A percentile compares a stretch with the other conserved stretches of the same genome.
Evolutionary conservation across 2,797 vertebrate genomes (phyloP).

Genomic region (Triplophysa bombifrons): DNA sequence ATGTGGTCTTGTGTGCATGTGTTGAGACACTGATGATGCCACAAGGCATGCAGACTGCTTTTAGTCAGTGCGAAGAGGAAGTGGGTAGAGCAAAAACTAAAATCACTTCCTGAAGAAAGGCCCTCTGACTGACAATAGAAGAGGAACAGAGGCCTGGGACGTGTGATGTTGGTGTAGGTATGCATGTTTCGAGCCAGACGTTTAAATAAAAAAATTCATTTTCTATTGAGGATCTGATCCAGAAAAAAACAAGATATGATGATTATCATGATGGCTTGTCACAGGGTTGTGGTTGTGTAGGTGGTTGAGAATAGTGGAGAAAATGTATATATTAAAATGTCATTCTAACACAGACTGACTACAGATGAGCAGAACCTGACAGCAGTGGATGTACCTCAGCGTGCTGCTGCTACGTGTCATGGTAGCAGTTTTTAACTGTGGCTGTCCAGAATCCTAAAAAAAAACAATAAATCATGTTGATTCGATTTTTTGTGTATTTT

Average conservation of each 20-base stretch:
- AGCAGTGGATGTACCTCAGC: slow-evolving; percentile 42
- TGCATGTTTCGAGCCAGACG: not conserved
- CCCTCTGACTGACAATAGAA: not conserved
- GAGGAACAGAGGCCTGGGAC: slow-evolving; percentile 41
- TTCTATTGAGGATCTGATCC: not conserved
- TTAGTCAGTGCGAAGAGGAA: slow-evolving; percentile 45
- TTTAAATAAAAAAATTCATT: not conserved
- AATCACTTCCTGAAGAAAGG: slow-evolving; percentile 54
- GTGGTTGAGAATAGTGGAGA: not conserved
- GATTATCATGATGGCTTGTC: not conserved
- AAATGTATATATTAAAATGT: not conserved
- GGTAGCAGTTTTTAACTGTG: slow-evolving; percentile 64
- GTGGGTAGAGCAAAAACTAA: slow-evolving; percentile 40
- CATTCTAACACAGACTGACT: not conserved
- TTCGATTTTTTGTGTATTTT: no score
- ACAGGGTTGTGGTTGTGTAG: not conserved
- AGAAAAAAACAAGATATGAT: slow-evolving; percentile 1
- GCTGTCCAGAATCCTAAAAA: slow-evolving; percentile 70
- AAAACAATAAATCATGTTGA: not conserved
- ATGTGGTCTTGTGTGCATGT: not conserved
- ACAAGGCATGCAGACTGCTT: not conserved
- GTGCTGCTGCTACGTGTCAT: slow-evolving; percentile 65
- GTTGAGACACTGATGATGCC: not conserved
- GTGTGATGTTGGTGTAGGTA: not conserved
- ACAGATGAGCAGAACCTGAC: not conserved